A percentile compares a stretch with the other conserved stretches of the same genome.
These are phyloP conservation scores for Neoaliturus tenellus DNA, from an alignment of 2,888 invertebrate genomes.

Conservation along the genomic window DNA sequence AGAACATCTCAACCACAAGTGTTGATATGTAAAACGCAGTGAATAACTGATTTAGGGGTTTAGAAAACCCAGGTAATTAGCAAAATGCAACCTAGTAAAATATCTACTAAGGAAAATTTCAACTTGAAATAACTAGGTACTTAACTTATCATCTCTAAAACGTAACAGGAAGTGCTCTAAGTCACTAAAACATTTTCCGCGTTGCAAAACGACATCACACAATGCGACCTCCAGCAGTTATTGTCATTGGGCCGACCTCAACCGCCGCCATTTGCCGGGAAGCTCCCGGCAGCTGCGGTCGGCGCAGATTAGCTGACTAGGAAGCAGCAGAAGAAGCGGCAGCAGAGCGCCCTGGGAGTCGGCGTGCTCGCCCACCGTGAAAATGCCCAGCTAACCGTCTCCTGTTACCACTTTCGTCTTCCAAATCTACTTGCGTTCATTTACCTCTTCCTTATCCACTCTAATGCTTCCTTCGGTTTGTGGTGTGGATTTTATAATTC, in stretches of 20 bases:
- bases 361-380: neutral
- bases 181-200: neutral
- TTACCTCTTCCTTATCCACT: neutral
- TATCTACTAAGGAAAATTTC: too few species aligned
- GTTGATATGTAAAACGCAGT: too few species aligned
- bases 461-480: neutral
- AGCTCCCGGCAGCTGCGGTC: neutral
- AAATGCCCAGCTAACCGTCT: neutral
- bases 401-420: neutral
- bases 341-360: neutral
- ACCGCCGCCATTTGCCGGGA: neutral
- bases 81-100: too few species aligned
- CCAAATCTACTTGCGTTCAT: neutral
- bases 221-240: neutral
- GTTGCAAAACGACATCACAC: neutral
- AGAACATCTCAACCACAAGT: too few species aligned
- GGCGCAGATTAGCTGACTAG: neutral
- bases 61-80: too few species aligned
- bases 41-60: too few species aligned
- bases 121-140: too few species aligned
- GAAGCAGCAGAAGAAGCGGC: neutral
- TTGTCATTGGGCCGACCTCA: neutral
- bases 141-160: neutral
- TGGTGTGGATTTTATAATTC: too few species aligned
- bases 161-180: neutral